Conservation (phyloP, 1,140 invertebrate genomes). For the Pseudachorutes palmiensis region DNA sequence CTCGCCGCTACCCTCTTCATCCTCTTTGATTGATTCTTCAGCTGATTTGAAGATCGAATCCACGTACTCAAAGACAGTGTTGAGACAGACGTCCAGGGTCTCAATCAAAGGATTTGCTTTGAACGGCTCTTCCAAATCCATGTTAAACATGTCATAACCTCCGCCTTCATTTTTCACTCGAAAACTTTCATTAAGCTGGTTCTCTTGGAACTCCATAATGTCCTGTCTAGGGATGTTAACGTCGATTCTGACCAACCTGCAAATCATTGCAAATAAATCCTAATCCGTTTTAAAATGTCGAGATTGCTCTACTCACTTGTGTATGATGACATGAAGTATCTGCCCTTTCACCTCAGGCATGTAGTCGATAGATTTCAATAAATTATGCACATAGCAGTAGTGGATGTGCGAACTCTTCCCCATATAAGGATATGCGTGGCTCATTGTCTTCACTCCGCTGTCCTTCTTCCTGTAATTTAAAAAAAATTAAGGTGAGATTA, state of each 20-base stretch:
- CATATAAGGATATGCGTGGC: conserved; percentile 56
- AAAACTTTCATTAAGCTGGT: not conserved
- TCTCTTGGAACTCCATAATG: conserved; percentile 42
- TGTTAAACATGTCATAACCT: conserved; percentile 1
- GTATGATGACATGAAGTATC: conserved; percentile 57
- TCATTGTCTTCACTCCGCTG: conserved; percentile 48
- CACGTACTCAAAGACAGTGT: conserved; percentile 24
- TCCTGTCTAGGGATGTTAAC: conserved; percentile 53
- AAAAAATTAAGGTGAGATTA: conserved; percentile 37
- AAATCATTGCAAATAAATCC: conserved; percentile 19
- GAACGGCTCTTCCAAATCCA: conserved; percentile 9
- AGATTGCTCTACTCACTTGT: too few relatives aligned
- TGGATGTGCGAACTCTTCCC: conserved; percentile 48
- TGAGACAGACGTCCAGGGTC: conserved; percentile 37
- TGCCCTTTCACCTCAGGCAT: conserved; percentile 51
- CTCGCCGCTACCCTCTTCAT: not conserved
- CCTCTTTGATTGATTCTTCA: not conserved
- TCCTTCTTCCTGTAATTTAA: conserved; percentile 48
- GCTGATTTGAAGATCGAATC: conserved; percentile 10
- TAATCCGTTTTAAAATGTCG: too few relatives aligned
- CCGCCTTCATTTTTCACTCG: not conserved
- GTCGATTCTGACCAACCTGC: conserved; percentile 58
- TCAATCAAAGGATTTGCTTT: conserved; percentile 13
- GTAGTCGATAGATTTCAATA: conserved; percentile 55
- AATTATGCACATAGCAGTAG: conserved; percentile 56